Conservation (phyloP, 1,140 invertebrate genomes). For the Trachymyrmex cornetzi region DNA sequence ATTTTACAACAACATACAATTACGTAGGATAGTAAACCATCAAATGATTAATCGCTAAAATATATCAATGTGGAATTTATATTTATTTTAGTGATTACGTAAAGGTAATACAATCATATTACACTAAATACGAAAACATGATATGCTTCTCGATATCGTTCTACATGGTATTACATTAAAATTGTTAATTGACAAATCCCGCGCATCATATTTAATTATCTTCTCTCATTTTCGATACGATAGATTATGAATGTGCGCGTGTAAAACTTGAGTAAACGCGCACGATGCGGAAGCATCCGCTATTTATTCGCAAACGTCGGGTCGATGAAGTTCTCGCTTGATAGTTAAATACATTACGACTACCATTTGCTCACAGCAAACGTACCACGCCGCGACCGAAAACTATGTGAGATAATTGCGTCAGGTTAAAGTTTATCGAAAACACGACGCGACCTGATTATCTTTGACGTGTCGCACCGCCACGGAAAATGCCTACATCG, state of each 20-base stretch:
- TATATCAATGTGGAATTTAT: constrained; percentile 23
- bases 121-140: background rate
- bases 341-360: constrained; percentile 45
- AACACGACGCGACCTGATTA: constrained; percentile 48
- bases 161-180: constrained; percentile 19
- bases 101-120: constrained; percentile 25
- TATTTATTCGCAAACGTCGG: constrained; percentile 38
- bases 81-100: constrained; percentile 28
- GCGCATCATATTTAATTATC: constrained; percentile 11
- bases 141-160: background rate
- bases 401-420: constrained; percentile 53
- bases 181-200: constrained; percentile 16
- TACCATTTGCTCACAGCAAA: constrained; percentile 11
- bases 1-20: constrained; percentile 5
- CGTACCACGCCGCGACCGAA: background rate
- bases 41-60: constrained; percentile 22
- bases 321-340: constrained; percentile 19
- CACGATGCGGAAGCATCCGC: background rate
- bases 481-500: constrained; percentile 43
- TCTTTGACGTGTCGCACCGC: constrained; percentile 40
- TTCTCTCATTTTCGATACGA: constrained; percentile 2
- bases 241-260: background rate
- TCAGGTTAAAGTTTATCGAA: constrained; percentile 58
- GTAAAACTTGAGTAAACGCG: background rate
- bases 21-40: background rate